Conservation (phyloP, 2,797 vertebrate genomes). For the Pseudochromis fuscus region DNA sequence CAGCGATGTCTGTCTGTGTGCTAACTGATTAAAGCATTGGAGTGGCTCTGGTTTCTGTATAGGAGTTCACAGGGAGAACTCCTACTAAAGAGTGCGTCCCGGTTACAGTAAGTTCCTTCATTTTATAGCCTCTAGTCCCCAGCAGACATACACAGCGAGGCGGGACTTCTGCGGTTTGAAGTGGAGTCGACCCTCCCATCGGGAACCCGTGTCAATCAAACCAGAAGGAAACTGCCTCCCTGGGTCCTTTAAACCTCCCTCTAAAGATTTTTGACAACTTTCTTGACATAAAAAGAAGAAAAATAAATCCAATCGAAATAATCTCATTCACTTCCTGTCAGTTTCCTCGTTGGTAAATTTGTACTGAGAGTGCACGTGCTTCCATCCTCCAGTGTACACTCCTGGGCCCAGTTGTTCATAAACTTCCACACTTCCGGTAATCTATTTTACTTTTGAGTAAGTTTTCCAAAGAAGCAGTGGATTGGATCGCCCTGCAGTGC, state of each 20-base stretch:
- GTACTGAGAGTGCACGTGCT: no score
- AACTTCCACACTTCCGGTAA: no score
- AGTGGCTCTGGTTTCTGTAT: background rate
- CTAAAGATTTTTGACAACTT: background rate
- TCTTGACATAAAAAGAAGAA: no score
- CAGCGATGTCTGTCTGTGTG: slow-evolving; percentile 22
- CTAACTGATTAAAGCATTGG: slow-evolving; percentile 40
- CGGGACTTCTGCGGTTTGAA: slow-evolving; percentile 73
- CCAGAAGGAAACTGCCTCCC: background rate
- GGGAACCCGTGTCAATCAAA: slow-evolving; percentile 51
- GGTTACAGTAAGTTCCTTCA: slow-evolving; percentile 70
- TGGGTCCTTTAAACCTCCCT: background rate
- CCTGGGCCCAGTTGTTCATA: no score
- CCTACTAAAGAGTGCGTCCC: slow-evolving; percentile 39
- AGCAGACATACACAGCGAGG: slow-evolving; percentile 61
- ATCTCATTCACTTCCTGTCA: no score
- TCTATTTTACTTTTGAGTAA: no score
- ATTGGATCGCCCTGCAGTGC: no score
- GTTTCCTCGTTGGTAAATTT: no score
- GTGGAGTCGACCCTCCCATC: slow-evolving; percentile 62
- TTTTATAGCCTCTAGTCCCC: slow-evolving; percentile 79
- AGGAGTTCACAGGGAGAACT: slow-evolving; percentile 51
- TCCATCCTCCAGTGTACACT: no score
- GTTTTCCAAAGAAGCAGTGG: no score
- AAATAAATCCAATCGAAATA: no score